phyloP scores from a whole-genome alignment of 2,888 invertebrate genomes.

The Acleris cristana region DNA sequence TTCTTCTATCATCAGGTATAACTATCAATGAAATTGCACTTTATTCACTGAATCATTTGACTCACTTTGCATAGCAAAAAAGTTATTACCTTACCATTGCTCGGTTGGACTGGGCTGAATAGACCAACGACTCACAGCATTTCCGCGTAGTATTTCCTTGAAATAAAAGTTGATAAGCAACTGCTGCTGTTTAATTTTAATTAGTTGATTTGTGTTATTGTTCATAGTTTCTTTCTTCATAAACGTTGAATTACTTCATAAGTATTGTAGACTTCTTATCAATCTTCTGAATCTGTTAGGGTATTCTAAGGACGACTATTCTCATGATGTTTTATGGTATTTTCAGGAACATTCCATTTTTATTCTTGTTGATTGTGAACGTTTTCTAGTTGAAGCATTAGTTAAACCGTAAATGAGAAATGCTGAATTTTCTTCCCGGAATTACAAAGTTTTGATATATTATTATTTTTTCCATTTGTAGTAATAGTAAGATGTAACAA shows the following conservation, averaged over 20 bases:
- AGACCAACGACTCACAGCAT: slow-evolving; percentile 65
- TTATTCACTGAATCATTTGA: slow-evolving; percentile 67
- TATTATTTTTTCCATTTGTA: too few relatives aligned
- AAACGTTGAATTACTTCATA: background rate
- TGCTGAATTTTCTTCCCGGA: too few relatives aligned
- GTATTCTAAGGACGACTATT: background rate
- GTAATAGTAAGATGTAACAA: background rate
- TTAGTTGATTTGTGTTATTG: slow-evolving; percentile 4
- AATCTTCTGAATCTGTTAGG: background rate
- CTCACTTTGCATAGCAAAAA: slow-evolving; percentile 45
- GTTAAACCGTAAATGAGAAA: too few relatives aligned
- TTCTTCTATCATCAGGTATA: background rate
- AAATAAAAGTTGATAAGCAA: slow-evolving; percentile 9
- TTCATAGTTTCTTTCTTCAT: slow-evolving; percentile 11
- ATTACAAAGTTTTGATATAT: too few relatives aligned
- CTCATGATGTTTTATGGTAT: background rate
- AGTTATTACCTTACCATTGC: slow-evolving; percentile 66
- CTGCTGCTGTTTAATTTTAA: slow-evolving; percentile 2
- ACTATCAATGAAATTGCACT: slow-evolving; percentile 41
- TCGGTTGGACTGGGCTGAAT: slow-evolving; percentile 74
- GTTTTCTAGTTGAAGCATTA: too few relatives aligned
- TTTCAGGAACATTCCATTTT: background rate
- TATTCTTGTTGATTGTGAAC: too few relatives aligned
- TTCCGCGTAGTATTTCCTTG: slow-evolving; percentile 11
- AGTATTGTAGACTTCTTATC: background rate